Evolutionary conservation across 2,888 invertebrate genomes (phyloP).

Genomic region (Capitulum mitella): DNA sequence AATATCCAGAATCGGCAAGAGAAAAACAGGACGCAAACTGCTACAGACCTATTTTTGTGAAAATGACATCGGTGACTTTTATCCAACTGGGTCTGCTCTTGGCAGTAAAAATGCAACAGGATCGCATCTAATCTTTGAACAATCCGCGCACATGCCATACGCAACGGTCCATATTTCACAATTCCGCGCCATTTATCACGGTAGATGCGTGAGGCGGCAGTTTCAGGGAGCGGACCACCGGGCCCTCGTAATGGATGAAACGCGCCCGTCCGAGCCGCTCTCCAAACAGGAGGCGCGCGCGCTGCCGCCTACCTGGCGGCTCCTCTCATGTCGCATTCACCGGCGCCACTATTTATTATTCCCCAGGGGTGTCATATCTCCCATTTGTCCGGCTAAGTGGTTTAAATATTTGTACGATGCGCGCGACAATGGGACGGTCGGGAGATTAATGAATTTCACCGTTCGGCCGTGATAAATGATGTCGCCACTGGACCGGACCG

Average conservation of each 20-base stretch:
- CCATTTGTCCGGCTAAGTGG: conserved; percentile 22
- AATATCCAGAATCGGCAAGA: too few species aligned
- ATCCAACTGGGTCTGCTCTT: too few species aligned
- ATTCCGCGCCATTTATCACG: not conserved
- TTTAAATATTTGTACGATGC: conserved; percentile 21
- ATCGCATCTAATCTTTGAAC: too few species aligned
- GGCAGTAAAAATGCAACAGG: too few species aligned
- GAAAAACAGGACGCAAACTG: too few species aligned
- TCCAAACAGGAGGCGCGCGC: not conserved
- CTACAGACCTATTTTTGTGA: too few species aligned
- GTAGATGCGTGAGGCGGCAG: not conserved
- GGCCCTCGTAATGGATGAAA: not conserved
- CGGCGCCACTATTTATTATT: conserved; percentile 5
- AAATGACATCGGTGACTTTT: too few species aligned
- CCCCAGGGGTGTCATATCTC: conserved; percentile 14
- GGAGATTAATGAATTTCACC: conserved; percentile 2
- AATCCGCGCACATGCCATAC: too few species aligned
- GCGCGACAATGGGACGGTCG: conserved; percentile 8
- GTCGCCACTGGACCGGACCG: not conserved
- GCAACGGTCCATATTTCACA: conserved; percentile 12
- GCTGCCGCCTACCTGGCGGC: not conserved
- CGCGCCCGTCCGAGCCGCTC: not conserved
- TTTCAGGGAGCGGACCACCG: not conserved
- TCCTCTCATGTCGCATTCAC: not conserved
- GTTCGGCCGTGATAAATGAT: not conserved